These are phyloP conservation scores for Eupsittula cactorum DNA, from an alignment of 2,113 vertebrate genomes.

Conservation along the genomic window DNA sequence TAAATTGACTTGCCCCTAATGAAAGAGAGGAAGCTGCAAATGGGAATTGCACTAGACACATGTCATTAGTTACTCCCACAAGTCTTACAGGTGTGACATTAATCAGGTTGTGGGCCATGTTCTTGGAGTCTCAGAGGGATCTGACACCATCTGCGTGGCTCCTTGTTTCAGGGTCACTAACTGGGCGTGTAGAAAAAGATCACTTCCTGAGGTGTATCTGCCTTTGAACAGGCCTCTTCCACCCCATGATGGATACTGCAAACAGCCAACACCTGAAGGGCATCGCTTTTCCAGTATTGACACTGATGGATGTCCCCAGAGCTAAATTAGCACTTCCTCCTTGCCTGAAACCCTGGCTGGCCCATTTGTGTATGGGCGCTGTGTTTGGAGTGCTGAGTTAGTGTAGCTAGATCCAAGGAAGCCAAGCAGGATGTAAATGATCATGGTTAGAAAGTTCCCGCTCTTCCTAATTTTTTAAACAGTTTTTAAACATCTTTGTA, in stretches of 20 bases:
- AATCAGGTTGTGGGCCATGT: background rate
- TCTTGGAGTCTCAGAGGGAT: background rate
- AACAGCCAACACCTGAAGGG: background rate
- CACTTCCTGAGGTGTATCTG: conserved; percentile 35
- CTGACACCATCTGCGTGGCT: conserved; percentile 5
- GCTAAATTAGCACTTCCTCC: background rate
- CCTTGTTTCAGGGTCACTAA: conserved; percentile 57
- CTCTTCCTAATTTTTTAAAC: background rate
- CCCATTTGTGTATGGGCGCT: fast-evolving
- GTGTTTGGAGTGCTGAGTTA: background rate
- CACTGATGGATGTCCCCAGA: background rate
- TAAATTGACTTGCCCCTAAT: background rate
- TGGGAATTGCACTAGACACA: background rate
- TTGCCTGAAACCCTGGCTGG: background rate
- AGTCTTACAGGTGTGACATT: conserved; percentile 43
- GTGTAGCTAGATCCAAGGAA: background rate
- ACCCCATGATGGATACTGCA: background rate
- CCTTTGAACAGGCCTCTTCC: conserved; percentile 23
- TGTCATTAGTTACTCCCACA: conserved; percentile 32
- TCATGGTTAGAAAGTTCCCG: fast-evolving
- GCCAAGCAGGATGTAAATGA: background rate
- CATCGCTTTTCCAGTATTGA: background rate
- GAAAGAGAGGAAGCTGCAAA: background rate
- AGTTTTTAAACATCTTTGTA: background rate
- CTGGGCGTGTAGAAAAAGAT: background rate